A percentile compares a stretch with the other conserved stretches of the same genome.
Evolutionary conservation across 2,888 invertebrate genomes (phyloP).

Genomic region (Nemotelus nigrinus): DNA sequence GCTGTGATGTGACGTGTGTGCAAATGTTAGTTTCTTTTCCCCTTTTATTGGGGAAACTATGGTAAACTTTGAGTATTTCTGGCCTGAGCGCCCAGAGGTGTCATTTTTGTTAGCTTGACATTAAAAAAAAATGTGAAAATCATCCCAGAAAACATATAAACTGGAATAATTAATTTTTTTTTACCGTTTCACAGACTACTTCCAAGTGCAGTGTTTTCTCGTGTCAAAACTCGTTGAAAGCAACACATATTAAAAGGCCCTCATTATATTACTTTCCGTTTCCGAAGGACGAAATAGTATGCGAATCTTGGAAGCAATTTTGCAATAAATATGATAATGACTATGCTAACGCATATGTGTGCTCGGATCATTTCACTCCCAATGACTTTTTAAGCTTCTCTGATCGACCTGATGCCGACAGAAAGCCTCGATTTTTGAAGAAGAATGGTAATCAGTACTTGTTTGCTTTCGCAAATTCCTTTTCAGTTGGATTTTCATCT

Average conservation of each 20-base stretch:
- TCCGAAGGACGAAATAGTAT: conserved; percentile 21
- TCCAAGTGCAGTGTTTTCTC: conserved; percentile 39
- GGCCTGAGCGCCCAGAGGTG: too few relatives aligned
- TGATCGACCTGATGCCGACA: background rate
- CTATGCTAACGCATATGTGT: conserved; percentile 21
- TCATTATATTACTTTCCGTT: conserved; percentile 39
- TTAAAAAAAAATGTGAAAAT: too few relatives aligned
- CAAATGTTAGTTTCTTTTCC: too few relatives aligned
- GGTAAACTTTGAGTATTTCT: too few relatives aligned
- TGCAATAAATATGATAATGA: conserved; percentile 41
- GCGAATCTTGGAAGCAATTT: conserved; percentile 39
- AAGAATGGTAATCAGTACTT: conserved; percentile 30
- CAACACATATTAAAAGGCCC: conserved; percentile 11
- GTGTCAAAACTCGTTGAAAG: conserved; percentile 19
- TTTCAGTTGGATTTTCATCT: conserved; percentile 13
- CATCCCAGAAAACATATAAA: too few relatives aligned
- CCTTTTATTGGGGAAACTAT: too few relatives aligned
- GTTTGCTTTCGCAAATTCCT: background rate
- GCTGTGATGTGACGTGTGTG: too few relatives aligned
- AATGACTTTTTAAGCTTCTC: conserved; percentile 13
- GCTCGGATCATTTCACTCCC: conserved; percentile 42
- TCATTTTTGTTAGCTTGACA: too few relatives aligned
- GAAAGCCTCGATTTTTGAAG: conserved; percentile 21
- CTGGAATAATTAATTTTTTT: background rate
- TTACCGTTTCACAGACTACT: background rate